phyloP scores from a whole-genome alignment of 2,888 invertebrate genomes.

The Molorchus minor region DNA sequence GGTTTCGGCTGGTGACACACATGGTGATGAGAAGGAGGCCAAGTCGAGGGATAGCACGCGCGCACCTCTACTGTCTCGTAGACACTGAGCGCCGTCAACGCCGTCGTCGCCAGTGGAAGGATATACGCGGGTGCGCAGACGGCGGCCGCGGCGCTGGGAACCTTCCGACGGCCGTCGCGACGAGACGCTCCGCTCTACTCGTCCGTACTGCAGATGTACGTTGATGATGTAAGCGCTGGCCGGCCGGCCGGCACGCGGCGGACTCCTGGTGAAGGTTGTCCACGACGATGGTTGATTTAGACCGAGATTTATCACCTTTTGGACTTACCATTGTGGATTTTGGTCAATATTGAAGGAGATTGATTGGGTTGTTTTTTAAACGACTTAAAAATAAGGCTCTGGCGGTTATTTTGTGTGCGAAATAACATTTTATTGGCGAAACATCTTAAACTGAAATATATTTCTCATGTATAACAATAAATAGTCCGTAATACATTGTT shows the following conservation, averaged over 20 bases:
- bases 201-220: constrained; percentile 16
- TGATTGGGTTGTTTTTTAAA: neutral
- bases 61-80: constrained; percentile 32
- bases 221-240: no score
- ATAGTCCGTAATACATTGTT: no score
- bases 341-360: no score
- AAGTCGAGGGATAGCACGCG: constrained; percentile 29
- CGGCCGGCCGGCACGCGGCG: neutral
- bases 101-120: constrained; percentile 25
- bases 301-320: neutral
- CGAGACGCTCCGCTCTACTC: constrained; percentile 21
- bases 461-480: no score
- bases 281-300: no score
- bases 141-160: constrained; percentile 26
- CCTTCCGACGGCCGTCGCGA: constrained; percentile 19
- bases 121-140: constrained; percentile 30
- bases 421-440: no score
- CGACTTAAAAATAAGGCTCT: no score
- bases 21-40: constrained; percentile 32
- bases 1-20: constrained; percentile 35
- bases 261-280: neutral
- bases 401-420: no score
- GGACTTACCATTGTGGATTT: no score
- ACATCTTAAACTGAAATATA: no score
- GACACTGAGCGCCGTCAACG: constrained; percentile 27